These are phyloP conservation scores for Melanerpes aurifrons DNA, from an alignment of 2,113 vertebrate species.

Conservation along the genomic window DNA sequence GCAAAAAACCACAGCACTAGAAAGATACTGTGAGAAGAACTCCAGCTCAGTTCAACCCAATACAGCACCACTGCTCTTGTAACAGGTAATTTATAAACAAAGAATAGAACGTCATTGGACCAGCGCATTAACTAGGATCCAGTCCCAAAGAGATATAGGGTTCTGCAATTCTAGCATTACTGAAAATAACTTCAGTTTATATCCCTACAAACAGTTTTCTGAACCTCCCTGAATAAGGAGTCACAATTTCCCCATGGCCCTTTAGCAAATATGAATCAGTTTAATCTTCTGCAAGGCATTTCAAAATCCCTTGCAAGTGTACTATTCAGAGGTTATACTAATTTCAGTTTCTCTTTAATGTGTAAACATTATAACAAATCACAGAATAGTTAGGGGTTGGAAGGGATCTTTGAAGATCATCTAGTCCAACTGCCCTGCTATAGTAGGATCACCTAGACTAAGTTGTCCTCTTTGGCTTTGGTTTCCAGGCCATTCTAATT, in stretches of 20 bases:
- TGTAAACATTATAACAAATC: neutral
- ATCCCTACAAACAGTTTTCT: neutral
- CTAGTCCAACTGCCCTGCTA: no score
- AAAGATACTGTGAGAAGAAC: no score
- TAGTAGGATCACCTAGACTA: no score
- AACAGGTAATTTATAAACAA: neutral
- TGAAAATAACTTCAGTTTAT: neutral
- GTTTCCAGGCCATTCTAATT: neutral
- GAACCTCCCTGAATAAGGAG: neutral
- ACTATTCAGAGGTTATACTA: neutral
- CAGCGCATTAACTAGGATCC: neutral
- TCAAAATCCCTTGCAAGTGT: neutral
- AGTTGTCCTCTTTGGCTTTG: neutral
- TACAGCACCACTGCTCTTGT: neutral
- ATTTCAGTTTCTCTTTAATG: neutral
- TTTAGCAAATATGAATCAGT: neutral
- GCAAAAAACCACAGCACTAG: no score
- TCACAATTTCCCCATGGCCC: neutral
- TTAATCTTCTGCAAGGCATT: neutral
- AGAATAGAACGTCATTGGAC: neutral
- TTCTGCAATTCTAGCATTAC: neutral
- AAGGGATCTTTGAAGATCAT: no score
- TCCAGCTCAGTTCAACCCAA: no score
- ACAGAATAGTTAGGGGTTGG: no score
- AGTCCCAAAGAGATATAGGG: neutral